A percentile compares a stretch with the other conserved stretches of the same genome.
phyloP scores from a whole-genome alignment of 1,140 invertebrate genomes.

The Heliothis virescens region DNA sequence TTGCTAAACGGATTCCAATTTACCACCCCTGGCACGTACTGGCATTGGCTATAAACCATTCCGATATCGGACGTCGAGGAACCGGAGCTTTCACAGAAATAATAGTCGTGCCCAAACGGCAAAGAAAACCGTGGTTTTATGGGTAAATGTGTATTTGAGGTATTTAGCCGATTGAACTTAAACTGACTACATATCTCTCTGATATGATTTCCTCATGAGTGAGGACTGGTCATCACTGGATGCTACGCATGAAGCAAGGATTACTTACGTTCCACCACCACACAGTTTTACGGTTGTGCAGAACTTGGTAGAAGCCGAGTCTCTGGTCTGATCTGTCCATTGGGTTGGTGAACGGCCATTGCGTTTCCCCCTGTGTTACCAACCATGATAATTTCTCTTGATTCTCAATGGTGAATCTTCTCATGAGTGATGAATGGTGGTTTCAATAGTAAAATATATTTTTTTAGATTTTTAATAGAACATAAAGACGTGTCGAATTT shows the following conservation, averaged over 20 bases:
- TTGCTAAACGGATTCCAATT: conserved; percentile 59
- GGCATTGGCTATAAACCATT: conserved; percentile 74
- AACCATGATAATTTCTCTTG: too few relatives aligned
- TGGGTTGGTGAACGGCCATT: too few relatives aligned
- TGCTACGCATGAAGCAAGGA: background rate
- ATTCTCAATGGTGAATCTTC: too few relatives aligned
- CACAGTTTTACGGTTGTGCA: background rate
- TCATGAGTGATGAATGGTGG: too few relatives aligned
- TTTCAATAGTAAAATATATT: background rate
- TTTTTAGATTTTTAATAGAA: too few relatives aligned
- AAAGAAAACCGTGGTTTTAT: conserved; percentile 13
- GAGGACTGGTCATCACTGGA: too few relatives aligned
- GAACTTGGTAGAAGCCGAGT: background rate
- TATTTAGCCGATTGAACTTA: background rate
- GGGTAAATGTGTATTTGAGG: background rate
- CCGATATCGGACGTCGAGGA: conserved; percentile 70
- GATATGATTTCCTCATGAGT: too few relatives aligned
- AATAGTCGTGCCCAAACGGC: conserved; percentile 28
- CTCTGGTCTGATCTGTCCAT: too few relatives aligned
- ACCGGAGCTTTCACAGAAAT: conserved; percentile 56
- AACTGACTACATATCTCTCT: background rate
- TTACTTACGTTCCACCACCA: background rate
- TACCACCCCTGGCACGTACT: conserved; percentile 67
- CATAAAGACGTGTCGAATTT: background rate
- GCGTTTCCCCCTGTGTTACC: too few relatives aligned